These are phyloP conservation scores for Harpalus rufipes DNA, from an alignment of 2,888 invertebrate genomes.

Conservation along the genomic window DNA sequence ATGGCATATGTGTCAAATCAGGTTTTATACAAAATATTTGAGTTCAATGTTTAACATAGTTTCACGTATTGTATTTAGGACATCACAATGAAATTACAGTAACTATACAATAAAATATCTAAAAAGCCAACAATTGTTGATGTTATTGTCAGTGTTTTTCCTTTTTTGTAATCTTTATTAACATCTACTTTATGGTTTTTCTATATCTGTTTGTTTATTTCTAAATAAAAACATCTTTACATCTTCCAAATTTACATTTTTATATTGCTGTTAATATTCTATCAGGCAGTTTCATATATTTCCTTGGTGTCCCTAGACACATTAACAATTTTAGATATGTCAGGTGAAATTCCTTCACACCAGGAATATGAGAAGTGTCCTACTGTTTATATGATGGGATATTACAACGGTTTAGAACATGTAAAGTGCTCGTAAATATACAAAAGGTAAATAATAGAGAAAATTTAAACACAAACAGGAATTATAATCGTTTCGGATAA, in stretches of 20 bases:
- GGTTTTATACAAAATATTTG: slow-evolving; percentile 18
- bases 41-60: neutral
- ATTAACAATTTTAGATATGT: slow-evolving; percentile 57
- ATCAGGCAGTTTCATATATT: slow-evolving; percentile 54
- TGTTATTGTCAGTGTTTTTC: too few species aligned
- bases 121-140: too few species aligned
- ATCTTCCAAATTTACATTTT: slow-evolving; percentile 59
- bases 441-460: neutral
- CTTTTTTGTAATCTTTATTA: too few species aligned
- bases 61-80: neutral
- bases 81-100: neutral
- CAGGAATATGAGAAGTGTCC: slow-evolving; percentile 39
- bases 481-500: too few species aligned
- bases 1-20: slow-evolving; percentile 26
- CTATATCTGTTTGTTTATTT: neutral
- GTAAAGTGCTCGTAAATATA: neutral
- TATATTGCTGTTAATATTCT: slow-evolving; percentile 63
- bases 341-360: slow-evolving; percentile 38
- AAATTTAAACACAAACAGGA: too few species aligned
- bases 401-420: neutral
- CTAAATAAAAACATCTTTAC: neutral
- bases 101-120: too few species aligned
- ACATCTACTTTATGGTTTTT: too few species aligned
- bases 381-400: slow-evolving; percentile 13
- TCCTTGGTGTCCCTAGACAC: slow-evolving; percentile 47